phyloP scores from a whole-genome alignment of 2,113 vertebrate genomes.

The Delphinus delphis region DNA sequence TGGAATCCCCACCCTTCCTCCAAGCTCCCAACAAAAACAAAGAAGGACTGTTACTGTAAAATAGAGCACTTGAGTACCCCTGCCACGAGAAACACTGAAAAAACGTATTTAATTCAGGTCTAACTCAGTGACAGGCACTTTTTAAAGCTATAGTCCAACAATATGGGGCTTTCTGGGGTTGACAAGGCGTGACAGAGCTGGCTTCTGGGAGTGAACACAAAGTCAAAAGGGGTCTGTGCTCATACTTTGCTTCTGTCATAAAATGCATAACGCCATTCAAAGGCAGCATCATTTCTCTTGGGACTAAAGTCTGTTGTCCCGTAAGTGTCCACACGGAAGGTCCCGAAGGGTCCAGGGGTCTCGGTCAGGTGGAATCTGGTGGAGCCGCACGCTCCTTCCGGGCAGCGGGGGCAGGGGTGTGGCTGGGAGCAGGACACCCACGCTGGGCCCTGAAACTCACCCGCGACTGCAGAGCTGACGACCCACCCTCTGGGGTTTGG shows the following conservation, averaged over 20 bases:
- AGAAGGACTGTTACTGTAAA: neutral
- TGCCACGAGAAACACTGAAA: neutral
- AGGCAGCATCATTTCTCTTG: neutral
- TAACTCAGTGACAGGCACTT: fast-evolving
- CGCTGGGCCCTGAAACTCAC: fast-evolving
- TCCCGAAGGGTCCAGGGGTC: neutral
- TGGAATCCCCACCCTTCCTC: neutral
- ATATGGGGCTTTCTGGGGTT: fast-evolving
- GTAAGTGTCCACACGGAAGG: fast-evolving
- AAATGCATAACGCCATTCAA: neutral
- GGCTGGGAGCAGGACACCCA: neutral
- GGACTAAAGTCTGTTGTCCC: neutral
- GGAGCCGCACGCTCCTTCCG: fast-evolving
- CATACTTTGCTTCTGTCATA: neutral
- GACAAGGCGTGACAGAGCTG: neutral
- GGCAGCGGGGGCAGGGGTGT: neutral
- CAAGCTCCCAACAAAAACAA: neutral
- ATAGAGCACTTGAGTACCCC: fast-evolving
- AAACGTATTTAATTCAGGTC: neutral
- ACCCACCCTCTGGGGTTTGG: no score
- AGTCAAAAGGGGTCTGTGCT: neutral
- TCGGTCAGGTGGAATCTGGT: fast-evolving
- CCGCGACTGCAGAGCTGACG: fast-evolving
- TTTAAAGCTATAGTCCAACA: neutral
- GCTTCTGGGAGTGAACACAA: neutral